Evolutionary conservation across 2,888 invertebrate genomes (phyloP), one percentile per base, ranked within the genome.

Genomic region (Chydorus sphaericus): DNA sequence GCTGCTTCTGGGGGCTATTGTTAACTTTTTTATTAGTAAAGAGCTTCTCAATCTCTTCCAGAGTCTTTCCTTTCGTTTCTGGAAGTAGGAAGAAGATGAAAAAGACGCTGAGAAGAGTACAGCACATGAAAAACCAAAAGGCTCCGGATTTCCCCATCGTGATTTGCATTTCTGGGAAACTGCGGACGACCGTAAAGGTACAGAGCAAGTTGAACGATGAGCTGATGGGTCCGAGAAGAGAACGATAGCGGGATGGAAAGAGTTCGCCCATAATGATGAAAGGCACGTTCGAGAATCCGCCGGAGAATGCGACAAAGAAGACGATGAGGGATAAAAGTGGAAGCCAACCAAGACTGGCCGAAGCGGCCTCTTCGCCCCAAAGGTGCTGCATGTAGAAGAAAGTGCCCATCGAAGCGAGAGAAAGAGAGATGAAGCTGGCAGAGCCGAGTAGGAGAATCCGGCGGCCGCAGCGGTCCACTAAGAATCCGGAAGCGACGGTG

Each of bases 191-290:
- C 26, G 29, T 58, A 23, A 26, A 60, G 2, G 51, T 60, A 53
- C 31, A 60, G 33, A 23, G 58, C 7, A 58, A 29, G 39, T 58
- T 59, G 38, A 52, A 58, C 49, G 28, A 58, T 16, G 48, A 62
- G 53, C 36, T 54, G 49, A 38, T 50, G 36, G 29, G 57, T 29
- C 44, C 62, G 48, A 36, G 58, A 55, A 37, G 36, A 48, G 38
- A 50, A 10, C 55, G 39, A 59, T 59, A 20, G 36, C 55, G 33
- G 33, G 57, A 37, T 55, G 62, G 57, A 57, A 62, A 51, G 56
- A 62, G 11, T 48, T 37, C n/a, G 23, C 54, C 48, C 62, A 62
- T 55, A 44, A 58, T 50, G 2, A 58, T 16, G 48, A 56, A 59
- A 5, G 59, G 59, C n/a, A 59, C 54, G 51, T 54, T 58, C 39